A percentile compares a stretch with the other conserved stretches of the same genome.
These are phyloP conservation scores for Acanthococcus lagerstroemiae DNA, from an alignment of 2,888 invertebrate genomes.

Conservation along the genomic window DNA sequence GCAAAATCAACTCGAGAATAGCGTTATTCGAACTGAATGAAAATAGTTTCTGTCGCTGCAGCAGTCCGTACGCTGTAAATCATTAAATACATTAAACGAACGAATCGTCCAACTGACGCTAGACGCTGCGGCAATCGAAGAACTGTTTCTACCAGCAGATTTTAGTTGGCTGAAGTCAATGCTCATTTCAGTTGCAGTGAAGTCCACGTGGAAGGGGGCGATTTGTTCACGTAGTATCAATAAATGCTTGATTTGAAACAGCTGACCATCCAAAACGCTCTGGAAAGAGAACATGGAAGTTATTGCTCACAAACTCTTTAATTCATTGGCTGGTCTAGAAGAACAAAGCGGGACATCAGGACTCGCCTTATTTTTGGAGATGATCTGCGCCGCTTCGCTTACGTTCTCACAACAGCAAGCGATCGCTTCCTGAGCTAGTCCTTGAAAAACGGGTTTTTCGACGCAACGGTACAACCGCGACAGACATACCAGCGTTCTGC, in stretches of 20 bases:
- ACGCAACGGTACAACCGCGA: conserved; percentile 87
- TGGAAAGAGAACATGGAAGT: too few species aligned
- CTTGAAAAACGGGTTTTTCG: conserved; percentile 91
- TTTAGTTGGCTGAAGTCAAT: conserved; percentile 89
- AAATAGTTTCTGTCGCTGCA: conserved; percentile 71
- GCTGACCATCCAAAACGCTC: conserved; percentile 77
- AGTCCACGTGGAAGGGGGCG: conserved; percentile 93
- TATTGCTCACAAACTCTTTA: too few species aligned
- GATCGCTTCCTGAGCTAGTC: conserved; percentile 90
- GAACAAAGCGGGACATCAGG: too few species aligned
- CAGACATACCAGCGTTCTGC: conserved; percentile 85
- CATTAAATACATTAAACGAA: background rate
- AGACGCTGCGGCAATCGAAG: too few species aligned
- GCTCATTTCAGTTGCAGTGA: conserved; percentile 82
- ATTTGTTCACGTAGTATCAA: conserved; percentile 95
- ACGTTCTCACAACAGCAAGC: conserved; percentile 85
- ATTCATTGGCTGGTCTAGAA: too few species aligned
- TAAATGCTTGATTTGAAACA: conserved; percentile 97
- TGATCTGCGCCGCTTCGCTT: conserved; percentile 66
- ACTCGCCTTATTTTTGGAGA: conserved; percentile 57
- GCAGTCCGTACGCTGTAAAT: conserved; percentile 47
- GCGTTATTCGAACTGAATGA: conserved; percentile 81
- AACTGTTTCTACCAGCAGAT: conserved; percentile 74
- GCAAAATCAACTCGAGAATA: conserved; percentile 77
- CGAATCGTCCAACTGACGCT: too few species aligned